phyloP scores from a whole-genome alignment of 2,888 invertebrate genomes.

The Gibbula magus region DNA sequence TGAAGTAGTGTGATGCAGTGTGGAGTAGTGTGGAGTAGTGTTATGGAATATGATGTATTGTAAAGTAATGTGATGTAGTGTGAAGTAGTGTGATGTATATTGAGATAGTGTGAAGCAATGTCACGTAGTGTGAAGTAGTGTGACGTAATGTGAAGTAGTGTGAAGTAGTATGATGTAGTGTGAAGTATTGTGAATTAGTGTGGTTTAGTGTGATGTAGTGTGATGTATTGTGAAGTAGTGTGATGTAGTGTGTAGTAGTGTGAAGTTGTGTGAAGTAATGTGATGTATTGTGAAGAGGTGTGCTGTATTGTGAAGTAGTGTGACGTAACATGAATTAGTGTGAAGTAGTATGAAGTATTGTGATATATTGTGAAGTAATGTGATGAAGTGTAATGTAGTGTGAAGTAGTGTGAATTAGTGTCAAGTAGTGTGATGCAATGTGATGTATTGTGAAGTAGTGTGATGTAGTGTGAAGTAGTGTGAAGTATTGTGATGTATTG shows the following conservation, averaged over 20 bases:
- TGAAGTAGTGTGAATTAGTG: too few relatives aligned
- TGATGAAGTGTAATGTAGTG: too few relatives aligned
- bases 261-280: neutral
- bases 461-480: too few relatives aligned
- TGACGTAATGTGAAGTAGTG: neutral
- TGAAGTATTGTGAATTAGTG: neutral
- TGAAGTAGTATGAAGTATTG: too few relatives aligned
- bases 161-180: neutral
- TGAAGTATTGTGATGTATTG: too few relatives aligned
- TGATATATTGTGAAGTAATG: neutral
- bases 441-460: too few relatives aligned
- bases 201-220: neutral
- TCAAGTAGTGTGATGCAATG: too few relatives aligned
- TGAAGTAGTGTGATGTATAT: too few relatives aligned
- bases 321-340: neutral
- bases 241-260: neutral
- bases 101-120: neutral
- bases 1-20: too few relatives aligned
- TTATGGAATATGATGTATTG: neutral
- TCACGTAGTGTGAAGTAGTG: neutral
- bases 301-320: neutral
- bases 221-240: neutral
- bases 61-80: neutral
- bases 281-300: neutral
- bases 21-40: neutral